Evolutionary conservation across 2,797 vertebrate genomes (phyloP).

Genomic region (Poeciliopsis turneri): DNA sequence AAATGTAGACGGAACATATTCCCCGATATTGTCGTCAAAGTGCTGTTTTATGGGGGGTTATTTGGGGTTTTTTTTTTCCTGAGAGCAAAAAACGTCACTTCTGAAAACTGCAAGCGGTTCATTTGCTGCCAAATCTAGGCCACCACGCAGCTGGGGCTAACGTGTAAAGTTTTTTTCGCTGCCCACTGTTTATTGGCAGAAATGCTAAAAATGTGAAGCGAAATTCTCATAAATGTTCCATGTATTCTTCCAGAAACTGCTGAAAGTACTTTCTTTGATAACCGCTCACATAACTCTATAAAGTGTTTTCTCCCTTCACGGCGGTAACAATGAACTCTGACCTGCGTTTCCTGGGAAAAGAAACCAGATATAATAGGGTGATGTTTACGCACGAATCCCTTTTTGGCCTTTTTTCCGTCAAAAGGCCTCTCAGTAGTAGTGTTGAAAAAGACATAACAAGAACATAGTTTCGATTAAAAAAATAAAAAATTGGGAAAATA

Average conservation of each 20-base stretch:
- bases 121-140: not conserved
- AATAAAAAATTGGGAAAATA: not conserved
- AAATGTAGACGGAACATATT: not conserved
- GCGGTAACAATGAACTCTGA: constrained; percentile 22
- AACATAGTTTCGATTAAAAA: constrained; percentile 1
- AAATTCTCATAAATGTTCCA: constrained; percentile 7
- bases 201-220: constrained; percentile 22
- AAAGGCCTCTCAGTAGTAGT: constrained; percentile 22
- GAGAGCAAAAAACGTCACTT: not conserved
- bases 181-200: not conserved
- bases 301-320: not conserved
- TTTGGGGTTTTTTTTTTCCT: not conserved
- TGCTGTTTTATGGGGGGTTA: no score
- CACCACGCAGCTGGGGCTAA: not conserved
- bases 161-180: not conserved
- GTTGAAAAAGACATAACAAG: not conserved
- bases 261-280: constrained; percentile 39
- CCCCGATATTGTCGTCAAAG: not conserved
- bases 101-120: not conserved
- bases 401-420: constrained; percentile 13
- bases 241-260: constrained; percentile 23
- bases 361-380: constrained; percentile 11
- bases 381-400: constrained; percentile 22
- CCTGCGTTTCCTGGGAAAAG: constrained; percentile 4
- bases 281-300: constrained; percentile 2